A percentile compares a stretch with the other conserved stretches of the same genome.
Conservation (phyloP, 1,140 invertebrate species). For the Acarapis woodi region DNA sequence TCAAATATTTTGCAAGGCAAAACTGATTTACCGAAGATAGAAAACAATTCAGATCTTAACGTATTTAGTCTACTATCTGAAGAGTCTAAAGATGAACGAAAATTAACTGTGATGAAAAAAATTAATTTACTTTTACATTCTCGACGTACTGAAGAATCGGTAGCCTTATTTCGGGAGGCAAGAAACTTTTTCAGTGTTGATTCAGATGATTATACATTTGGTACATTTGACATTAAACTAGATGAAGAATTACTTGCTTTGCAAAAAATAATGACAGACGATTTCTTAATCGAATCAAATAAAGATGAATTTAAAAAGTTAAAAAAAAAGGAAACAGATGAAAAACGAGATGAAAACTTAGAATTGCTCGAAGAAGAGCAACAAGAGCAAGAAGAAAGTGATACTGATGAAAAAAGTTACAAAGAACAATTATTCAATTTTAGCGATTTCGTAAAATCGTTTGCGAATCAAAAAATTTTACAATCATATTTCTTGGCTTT, state of each 20-base stretch:
- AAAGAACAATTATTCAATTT: slow-evolving; percentile 53
- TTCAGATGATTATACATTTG: slow-evolving; percentile 32
- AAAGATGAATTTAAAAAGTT: background rate
- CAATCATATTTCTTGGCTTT: slow-evolving; percentile 39
- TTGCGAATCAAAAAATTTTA: slow-evolving; percentile 46
- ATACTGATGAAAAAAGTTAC: background rate
- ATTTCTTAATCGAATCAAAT: slow-evolving; percentile 21
- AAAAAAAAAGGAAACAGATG: slow-evolving; percentile 9
- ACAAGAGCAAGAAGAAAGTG: slow-evolving; percentile 17
- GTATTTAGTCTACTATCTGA: slow-evolving; percentile 68
- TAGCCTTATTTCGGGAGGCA: slow-evolving; percentile 41
- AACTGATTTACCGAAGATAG: slow-evolving; percentile 20
- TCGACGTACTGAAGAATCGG: slow-evolving; percentile 35
- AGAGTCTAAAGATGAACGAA: slow-evolving; percentile 53
- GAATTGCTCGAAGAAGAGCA: slow-evolving; percentile 16
- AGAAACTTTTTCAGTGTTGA: slow-evolving; percentile 5
- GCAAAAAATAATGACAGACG: slow-evolving; percentile 42
- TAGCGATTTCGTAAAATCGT: slow-evolving; percentile 43
- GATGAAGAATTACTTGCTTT: slow-evolving; percentile 49
- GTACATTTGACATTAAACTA: slow-evolving; percentile 27
- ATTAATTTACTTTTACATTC: slow-evolving; percentile 43
- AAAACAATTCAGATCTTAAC: slow-evolving; percentile 22
- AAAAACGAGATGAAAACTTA: slow-evolving; percentile 5
- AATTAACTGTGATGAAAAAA: slow-evolving; percentile 50
- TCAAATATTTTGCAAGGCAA: slow-evolving; percentile 31